Evolutionary conservation across 2,888 invertebrate genomes (phyloP), one percentile per base, ranked within the genome.

Genomic region (Hetaerina titia): DNA sequence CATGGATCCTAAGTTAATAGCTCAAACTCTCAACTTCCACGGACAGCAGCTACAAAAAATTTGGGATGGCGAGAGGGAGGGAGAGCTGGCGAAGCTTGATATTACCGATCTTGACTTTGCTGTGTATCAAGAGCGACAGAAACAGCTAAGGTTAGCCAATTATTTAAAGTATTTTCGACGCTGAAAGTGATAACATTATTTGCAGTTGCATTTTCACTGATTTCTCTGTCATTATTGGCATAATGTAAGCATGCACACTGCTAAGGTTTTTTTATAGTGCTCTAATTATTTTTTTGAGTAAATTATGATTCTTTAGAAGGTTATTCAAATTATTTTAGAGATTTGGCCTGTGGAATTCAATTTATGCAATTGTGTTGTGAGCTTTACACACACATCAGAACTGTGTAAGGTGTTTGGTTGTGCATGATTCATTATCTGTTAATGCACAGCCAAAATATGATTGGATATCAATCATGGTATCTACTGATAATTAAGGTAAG

Each of bases 21-120:
- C 98, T 96, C 98, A 98, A 96, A 97, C 98, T 95, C 97, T 99
- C 96, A 98, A 98, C 97, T 99, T 98, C 96, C 99, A 99, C 97
- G 99, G 99, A 4, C 98, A 98, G 96, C 98, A 98, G 96, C 97
- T 99, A 96, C 98, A 98, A 97, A 99, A 98, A 97, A 98, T 98
- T 96, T 98, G 98, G 98, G 98, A 98, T 96, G 98, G 98, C 60
- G 98, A 98, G 96, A 97, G 98, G 96, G 98, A 98, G 96, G 98
- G 98, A 95, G 98, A 98, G 96, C 97, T 98, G 95, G 96, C 97
- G 57, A 98, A 98, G 96, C 97, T 98, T 95, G 97, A 97, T 96
- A 97, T 98, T 95, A 97, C 97, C 96, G 97, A 97, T 95, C 96
- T 97, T 90, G 98, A 98, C 96, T 98, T 98, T 96, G 98, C 98